Evolutionary conservation across 2,113 vertebrate species (phyloP).

Genomic region (Cygnus buccinator): DNA sequence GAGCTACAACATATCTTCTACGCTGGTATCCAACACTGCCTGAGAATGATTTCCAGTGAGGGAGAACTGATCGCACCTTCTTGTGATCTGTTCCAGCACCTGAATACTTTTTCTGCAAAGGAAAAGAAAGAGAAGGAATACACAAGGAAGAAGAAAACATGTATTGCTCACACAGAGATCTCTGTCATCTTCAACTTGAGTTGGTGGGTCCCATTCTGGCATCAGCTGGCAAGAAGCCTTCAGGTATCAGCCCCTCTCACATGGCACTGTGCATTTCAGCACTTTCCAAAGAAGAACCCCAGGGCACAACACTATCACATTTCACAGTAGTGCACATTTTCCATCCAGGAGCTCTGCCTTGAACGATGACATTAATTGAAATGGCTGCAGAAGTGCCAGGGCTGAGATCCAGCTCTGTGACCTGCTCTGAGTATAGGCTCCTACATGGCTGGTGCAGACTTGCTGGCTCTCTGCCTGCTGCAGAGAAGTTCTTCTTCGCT

Average conservation of each 20-base stretch:
- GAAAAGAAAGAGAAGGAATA: neutral
- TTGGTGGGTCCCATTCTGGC: neutral
- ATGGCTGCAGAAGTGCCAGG: neutral
- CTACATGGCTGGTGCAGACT: neutral
- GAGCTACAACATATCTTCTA: accelerated
- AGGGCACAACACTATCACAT: neutral
- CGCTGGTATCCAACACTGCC: accelerated
- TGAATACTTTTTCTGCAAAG: neutral
- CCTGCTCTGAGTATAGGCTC: neutral
- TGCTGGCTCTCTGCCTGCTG: neutral
- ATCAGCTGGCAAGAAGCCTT: neutral
- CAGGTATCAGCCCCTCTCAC: neutral
- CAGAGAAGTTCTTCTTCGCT: neutral
- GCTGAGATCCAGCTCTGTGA: neutral
- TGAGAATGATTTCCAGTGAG: neutral
- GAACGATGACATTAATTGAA: neutral
- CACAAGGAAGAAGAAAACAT: neutral
- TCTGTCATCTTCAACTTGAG: neutral
- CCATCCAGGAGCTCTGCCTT: neutral
- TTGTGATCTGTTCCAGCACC: neutral
- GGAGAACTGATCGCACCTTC: neutral
- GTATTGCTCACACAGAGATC: neutral
- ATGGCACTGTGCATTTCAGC: neutral
- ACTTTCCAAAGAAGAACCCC: neutral
- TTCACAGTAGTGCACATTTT: neutral